Evolutionary conservation across 2,113 vertebrate species (phyloP).

Genomic region (Psittacus erithacus): DNA sequence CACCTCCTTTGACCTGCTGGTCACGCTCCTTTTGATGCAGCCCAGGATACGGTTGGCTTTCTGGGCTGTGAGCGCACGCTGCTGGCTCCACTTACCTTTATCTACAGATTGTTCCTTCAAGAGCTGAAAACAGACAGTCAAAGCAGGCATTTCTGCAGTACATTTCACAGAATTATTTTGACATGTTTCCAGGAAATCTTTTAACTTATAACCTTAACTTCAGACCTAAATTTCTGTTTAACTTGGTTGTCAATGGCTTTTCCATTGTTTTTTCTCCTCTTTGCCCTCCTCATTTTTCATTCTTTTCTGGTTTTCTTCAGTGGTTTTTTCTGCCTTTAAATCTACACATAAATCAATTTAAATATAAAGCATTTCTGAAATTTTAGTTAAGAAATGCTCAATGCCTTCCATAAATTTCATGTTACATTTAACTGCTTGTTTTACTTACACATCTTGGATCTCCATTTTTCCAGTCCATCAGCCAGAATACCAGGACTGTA

Average conservation of each 20-base stretch:
- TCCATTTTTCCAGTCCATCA: neutral
- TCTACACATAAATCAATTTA: neutral
- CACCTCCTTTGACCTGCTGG: neutral
- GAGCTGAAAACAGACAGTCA: slow-evolving; percentile 30
- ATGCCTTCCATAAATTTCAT: neutral
- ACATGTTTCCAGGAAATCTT: slow-evolving; percentile 13
- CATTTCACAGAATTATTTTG: neutral
- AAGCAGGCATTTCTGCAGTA: slow-evolving; percentile 1
- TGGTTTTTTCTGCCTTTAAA: slow-evolving; percentile 22
- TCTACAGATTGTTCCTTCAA: slow-evolving; percentile 14
- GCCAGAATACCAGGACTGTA: neutral
- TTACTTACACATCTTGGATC: neutral
- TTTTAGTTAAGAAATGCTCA: neutral
- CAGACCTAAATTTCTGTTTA: slow-evolving; percentile 20
- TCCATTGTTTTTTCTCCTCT: neutral
- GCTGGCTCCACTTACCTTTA: neutral
- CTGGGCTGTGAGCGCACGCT: neutral
- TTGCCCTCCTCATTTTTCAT: neutral
- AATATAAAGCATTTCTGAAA: neutral
- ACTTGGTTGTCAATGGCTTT: neutral
- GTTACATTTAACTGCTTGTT: neutral
- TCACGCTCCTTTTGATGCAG: neutral
- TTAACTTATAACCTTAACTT: neutral
- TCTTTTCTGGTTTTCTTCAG: slow-evolving; percentile 1
- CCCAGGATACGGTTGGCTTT: neutral